Evolutionary conservation across 2,888 invertebrate genomes (phyloP).

Genomic region (Tachina grossa): DNA sequence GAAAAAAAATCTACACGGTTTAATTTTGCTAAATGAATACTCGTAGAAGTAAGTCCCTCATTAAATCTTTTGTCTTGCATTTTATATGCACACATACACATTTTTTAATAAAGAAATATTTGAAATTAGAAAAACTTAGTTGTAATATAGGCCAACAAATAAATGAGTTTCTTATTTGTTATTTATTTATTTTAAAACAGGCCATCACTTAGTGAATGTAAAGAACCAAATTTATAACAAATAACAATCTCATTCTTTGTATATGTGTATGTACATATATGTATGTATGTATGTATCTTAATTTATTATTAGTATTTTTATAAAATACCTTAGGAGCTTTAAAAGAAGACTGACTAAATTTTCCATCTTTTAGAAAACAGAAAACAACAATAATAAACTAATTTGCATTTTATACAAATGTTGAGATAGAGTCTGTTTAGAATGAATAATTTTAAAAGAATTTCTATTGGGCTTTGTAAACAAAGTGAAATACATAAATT

Average conservation of each 20-base stretch:
- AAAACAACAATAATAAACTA: constrained; percentile 20
- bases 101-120: constrained; percentile 2
- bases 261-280: too few species aligned
- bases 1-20: constrained; percentile 11
- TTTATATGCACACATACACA: neutral
- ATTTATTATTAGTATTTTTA: neutral
- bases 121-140: constrained; percentile 2
- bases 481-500: constrained; percentile 40
- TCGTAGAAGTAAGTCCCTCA: constrained; percentile 8
- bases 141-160: constrained; percentile 46
- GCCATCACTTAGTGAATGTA: neutral
- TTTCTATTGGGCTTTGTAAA: constrained; percentile 1
- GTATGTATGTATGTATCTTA: too few species aligned
- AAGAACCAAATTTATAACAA: neutral
- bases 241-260: constrained; percentile 12
- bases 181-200: too few species aligned
- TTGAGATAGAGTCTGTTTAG: neutral
- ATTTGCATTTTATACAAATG: constrained; percentile 46
- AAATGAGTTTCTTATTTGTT: constrained; percentile 41
- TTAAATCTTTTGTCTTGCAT: constrained; percentile 45
- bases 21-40: constrained; percentile 11
- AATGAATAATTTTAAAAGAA: constrained; percentile 36
- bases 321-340: constrained; percentile 2
- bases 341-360: neutral
- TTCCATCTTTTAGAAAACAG: neutral